Base-by-base conservation (phyloP, 2,888 invertebrate species). In the Cosmorhoe ocellata region DNA sequence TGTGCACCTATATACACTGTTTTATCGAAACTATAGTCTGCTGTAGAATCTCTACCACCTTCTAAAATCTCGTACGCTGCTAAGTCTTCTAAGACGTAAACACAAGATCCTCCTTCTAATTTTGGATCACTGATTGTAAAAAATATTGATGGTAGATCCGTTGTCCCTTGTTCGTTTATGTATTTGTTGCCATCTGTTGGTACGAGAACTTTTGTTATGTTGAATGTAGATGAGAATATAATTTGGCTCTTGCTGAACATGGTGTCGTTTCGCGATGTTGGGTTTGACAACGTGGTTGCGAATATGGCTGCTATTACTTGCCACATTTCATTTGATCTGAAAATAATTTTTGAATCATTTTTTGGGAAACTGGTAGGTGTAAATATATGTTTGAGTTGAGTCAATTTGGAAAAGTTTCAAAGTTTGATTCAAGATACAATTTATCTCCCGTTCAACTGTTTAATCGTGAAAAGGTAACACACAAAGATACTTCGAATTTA, bases 81-180 rank as follows among this genome's bases (percentile, higher is more conserved):
- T 7, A 81, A 67, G 1, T 76, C 84, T 74, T 85, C 81, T 8
- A 86, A 47, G 0, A 83, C 82, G n/a, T 81, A 85, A 1, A 86
- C 78, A 54, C 84, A 83, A 14, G 73, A 71, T 0, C 81, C 84
- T 1, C 80, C 80, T 40, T 81, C 77, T 4, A 76, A 46, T 30
- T 68, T 76, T 0, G 77, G 66, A 43, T 83, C 81, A 0, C 70
- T 40, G 22, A 83, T 63, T 1, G 82, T 79, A 37, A 85, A 85
- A 48, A 84, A 85, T 48, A 86, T 76, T 1, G 80, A 71, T 0
- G 84, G 84, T 26, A 79, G 70, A 0, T 82, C 81, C 0, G 76
- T 64, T 0, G 72, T 44, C 26, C 77, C 77, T 1, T 18, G 18
- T 18, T 68, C 49, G 31, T 71, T 67, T 1, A 76, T 45, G 14